phyloP scores from a whole-genome alignment of 2,888 invertebrate genomes.

The Clivina fossor region DNA sequence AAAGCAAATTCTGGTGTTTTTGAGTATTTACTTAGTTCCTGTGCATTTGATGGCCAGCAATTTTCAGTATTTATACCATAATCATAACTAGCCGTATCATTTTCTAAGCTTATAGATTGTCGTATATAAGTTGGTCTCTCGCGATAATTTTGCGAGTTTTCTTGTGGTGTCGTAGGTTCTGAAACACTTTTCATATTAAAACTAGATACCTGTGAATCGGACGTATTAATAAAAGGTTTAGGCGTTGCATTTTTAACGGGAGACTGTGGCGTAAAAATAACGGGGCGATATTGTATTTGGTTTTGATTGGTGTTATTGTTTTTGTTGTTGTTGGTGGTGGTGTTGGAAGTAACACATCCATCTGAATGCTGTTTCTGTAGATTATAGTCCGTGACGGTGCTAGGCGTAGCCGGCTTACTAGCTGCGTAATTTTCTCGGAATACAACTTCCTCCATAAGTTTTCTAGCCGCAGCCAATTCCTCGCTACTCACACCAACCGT shows the following conservation, averaged over 20 bases:
- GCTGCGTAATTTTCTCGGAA: slow-evolving; percentile 48
- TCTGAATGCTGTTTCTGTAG: slow-evolving; percentile 56
- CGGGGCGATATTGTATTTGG: slow-evolving; percentile 2
- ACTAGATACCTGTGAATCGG: slow-evolving; percentile 19
- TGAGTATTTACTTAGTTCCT: not conserved
- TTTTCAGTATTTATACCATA: not conserved
- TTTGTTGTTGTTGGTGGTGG: too few species aligned
- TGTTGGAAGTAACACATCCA: slow-evolving; percentile 49
- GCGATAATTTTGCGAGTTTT: not conserved
- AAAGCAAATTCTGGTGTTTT: slow-evolving; percentile 24
- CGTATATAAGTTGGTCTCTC: not conserved
- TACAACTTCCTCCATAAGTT: slow-evolving; percentile 69
- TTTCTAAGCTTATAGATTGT: slow-evolving; percentile 10
- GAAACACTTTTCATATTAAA: slow-evolving; percentile 19
- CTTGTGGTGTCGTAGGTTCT: slow-evolving; percentile 20
- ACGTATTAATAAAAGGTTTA: slow-evolving; percentile 50
- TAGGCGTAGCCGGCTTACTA: slow-evolving; percentile 43
- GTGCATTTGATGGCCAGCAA: slow-evolving; percentile 3
- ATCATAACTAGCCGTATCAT: not conserved
- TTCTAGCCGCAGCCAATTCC: slow-evolving; percentile 77
- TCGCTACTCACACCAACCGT: slow-evolving; percentile 83
- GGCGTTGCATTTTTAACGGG: slow-evolving; percentile 51
- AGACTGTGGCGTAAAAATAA: slow-evolving; percentile 18
- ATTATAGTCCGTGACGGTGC: slow-evolving; percentile 43
- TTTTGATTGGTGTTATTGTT: too few species aligned